phyloP scores from a whole-genome alignment of 2,113 vertebrate species.

The Forbesichthys papilliferus region DNA sequence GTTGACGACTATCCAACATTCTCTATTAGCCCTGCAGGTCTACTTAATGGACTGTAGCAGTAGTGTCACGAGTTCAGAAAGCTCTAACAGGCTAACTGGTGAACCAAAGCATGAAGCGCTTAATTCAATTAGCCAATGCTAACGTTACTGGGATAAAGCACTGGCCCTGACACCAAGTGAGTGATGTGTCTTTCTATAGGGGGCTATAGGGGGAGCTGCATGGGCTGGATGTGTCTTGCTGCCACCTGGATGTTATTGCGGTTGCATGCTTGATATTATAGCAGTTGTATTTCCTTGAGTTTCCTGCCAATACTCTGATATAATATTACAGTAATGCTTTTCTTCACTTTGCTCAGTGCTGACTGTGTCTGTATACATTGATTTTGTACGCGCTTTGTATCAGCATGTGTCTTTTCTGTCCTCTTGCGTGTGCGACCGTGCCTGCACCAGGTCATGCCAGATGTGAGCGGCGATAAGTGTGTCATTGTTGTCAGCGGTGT shows the following conservation, averaged over 20 bases:
- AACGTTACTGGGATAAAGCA: constrained; percentile 43
- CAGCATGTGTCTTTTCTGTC: too few relatives aligned
- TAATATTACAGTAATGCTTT: too few relatives aligned
- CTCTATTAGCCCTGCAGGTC: constrained; percentile 19
- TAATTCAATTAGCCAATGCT: constrained; percentile 54
- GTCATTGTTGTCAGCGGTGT: too few relatives aligned
- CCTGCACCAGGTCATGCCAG: too few relatives aligned
- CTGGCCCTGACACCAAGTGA: constrained; percentile 20
- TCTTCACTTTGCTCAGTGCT: too few relatives aligned
- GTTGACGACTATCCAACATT: not conserved
- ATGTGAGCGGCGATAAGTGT: too few relatives aligned
- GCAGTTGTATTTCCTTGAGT: too few relatives aligned
- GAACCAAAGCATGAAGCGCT: constrained; percentile 33
- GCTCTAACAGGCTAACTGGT: constrained; percentile 24
- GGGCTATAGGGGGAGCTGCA: not conserved
- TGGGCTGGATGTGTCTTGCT: not conserved
- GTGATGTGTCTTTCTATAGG: constrained; percentile 8
- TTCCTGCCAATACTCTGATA: too few relatives aligned
- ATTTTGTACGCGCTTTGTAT: too few relatives aligned
- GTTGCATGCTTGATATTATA: not conserved
- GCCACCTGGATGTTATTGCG: constrained; percentile 5
- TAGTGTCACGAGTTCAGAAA: constrained; percentile 46
- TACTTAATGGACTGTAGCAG: constrained; percentile 47
- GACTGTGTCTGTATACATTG: too few relatives aligned
- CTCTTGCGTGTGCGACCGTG: too few relatives aligned